These are phyloP conservation scores for Dendroctonus ponderosae DNA, from an alignment of 1,140 invertebrate species.

Conservation along the genomic window DNA sequence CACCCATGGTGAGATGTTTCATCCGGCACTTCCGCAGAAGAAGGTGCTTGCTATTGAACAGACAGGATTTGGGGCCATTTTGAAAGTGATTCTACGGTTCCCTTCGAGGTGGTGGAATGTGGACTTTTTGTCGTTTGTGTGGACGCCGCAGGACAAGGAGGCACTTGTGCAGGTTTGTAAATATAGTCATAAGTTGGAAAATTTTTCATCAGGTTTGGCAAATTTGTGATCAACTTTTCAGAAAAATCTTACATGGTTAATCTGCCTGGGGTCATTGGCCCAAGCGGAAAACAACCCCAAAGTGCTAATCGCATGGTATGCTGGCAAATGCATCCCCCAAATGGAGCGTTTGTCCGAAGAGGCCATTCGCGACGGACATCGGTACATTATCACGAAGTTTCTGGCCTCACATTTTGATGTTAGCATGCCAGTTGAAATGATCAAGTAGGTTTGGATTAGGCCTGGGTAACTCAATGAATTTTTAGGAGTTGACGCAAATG, in stretches of 20 bases:
- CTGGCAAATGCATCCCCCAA: slow-evolving; percentile 55
- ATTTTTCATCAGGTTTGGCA: no score
- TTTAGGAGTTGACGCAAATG: no score
- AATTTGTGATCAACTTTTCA: background rate
- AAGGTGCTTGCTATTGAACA: slow-evolving; percentile 64
- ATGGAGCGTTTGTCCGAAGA: slow-evolving; percentile 56
- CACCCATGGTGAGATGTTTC: slow-evolving; percentile 59
- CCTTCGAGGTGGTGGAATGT: slow-evolving; percentile 60
- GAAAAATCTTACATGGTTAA: slow-evolving; percentile 30
- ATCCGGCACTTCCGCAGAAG: slow-evolving; percentile 58
- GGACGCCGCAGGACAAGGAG: slow-evolving; percentile 53
- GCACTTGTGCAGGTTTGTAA: slow-evolving; percentile 63
- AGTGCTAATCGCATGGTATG: slow-evolving; percentile 58
- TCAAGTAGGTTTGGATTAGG: no score
- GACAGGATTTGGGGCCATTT: slow-evolving; percentile 67
- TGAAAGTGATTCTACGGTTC: slow-evolving; percentile 76
- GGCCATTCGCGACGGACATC: slow-evolving; percentile 51
- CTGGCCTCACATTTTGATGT: slow-evolving; percentile 53
- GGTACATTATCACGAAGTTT: slow-evolving; percentile 52
- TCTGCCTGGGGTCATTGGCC: slow-evolving; percentile 53
- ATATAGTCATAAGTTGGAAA: no score
- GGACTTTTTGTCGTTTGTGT: slow-evolving; percentile 59
- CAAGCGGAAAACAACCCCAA: slow-evolving; percentile 51
- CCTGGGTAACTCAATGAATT: no score
- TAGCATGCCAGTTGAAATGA: slow-evolving; percentile 52